Conservation (phyloP, 2,888 invertebrate genomes). For the Ariolimax columbianus region DNA sequence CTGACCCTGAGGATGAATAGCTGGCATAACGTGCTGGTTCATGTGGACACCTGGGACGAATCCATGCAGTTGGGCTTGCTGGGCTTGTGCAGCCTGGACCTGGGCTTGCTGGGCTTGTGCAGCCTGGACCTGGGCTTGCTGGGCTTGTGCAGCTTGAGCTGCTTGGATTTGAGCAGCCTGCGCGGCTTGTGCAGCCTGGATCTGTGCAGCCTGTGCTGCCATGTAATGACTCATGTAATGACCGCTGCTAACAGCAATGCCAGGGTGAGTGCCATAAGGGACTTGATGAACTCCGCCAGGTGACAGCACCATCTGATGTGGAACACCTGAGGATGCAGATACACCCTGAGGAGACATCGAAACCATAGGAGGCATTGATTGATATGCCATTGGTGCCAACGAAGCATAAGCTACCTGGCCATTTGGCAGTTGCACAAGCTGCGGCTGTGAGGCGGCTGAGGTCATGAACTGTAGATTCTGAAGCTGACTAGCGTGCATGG, state of each 20-base stretch:
- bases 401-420: slow-evolving; percentile 50
- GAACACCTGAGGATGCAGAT: slow-evolving; percentile 53
- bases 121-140: slow-evolving; percentile 49
- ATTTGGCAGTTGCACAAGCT: slow-evolving; percentile 61
- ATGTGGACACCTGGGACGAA: slow-evolving; percentile 44
- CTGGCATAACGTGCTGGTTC: slow-evolving; percentile 27
- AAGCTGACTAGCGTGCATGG: slow-evolving; percentile 29
- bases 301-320: slow-evolving; percentile 56
- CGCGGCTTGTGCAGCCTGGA: slow-evolving; percentile 53
- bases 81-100: slow-evolving; percentile 50
- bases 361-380: slow-evolving; percentile 69
- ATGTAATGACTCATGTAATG: slow-evolving; percentile 37
- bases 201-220: slow-evolving; percentile 51
- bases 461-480: slow-evolving; percentile 56
- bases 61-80: slow-evolving; percentile 54
- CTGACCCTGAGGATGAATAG: slow-evolving; percentile 58
- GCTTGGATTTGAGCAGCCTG: slow-evolving; percentile 57
- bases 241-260: slow-evolving; percentile 41
- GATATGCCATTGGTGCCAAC: slow-evolving; percentile 60
- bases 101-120: slow-evolving; percentile 51
- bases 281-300: slow-evolving; percentile 51
- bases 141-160: slow-evolving; percentile 56
- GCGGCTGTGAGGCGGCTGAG: slow-evolving; percentile 57
- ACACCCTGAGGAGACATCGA: slow-evolving; percentile 62
- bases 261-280: slow-evolving; percentile 35